Base-by-base conservation (phyloP, 53 echinoderm and acorn worm species). In the Arbacia lixula region DNA sequence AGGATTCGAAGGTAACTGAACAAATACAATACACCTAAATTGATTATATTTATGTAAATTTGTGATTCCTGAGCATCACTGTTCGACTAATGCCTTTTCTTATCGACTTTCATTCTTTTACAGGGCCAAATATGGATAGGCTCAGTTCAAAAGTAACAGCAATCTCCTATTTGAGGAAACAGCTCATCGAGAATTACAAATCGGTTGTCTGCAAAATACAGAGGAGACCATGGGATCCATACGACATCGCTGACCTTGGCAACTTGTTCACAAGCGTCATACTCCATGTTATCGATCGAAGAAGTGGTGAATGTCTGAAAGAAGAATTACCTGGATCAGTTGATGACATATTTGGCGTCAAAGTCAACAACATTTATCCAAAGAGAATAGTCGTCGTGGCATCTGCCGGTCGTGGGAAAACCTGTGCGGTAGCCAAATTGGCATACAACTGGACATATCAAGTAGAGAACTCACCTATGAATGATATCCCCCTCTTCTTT, bases 221-320 rank as follows among this genome's bases (percentile, higher is more conserved):
- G 35, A 56, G 78, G 22, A 77, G 58, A 77, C 78, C 78, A 2
- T 77, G 78, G 78, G 78, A 77, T 40, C 78, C 78, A 3, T 27
- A 37, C 17, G 78, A 77, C 55, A 57, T 77, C 27, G 78, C 78
- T 25, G 78, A 77, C 36, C 12, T 77, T 27, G 40, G 36, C 31
- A 77, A 77, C 27, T 34, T 77, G 39, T 77, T 38, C 39, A 77
- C 78, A 11, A 77, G 58, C 28, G 28, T 77, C 22, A 60, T 56
- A 9, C 5, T 77, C 60, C 37, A 38, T 37, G 31, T 35, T 20
- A 56, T 40, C 4, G 53, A 76, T 40, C 56, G 40, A 17, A 2
- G 8, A 9, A 32, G 51, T 24, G 78, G 78, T 2, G 28, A 0
- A 20, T 17, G 5, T 1, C 2, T 36, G 26, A 60, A 19, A 39